Conservation (phyloP, 2,797 vertebrate species). For the Mormyrus hasselquistii region DNA sequence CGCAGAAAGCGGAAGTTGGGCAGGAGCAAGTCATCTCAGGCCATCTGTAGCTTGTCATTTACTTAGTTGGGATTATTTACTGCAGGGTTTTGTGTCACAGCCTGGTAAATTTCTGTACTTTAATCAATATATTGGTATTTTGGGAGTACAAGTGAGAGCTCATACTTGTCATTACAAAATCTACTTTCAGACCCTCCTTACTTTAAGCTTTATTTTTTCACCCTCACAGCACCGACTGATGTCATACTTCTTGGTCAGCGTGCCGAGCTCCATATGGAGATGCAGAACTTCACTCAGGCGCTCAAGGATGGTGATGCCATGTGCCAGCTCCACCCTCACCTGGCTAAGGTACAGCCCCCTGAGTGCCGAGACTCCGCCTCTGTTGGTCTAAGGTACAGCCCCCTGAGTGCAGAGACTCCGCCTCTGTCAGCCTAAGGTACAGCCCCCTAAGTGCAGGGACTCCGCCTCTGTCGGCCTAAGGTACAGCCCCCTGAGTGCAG, state of each 20-base stretch:
- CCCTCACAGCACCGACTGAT: slow-evolving; percentile 54
- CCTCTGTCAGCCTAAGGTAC: background rate
- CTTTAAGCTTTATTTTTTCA: background rate
- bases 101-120: background rate
- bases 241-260: slow-evolving; percentile 59
- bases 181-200: background rate
- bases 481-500: background rate
- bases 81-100: background rate
- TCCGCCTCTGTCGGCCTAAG: background rate
- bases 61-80: background rate
- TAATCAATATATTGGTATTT: background rate
- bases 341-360: slow-evolving; percentile 65
- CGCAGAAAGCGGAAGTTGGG: background rate
- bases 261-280: slow-evolving; percentile 68
- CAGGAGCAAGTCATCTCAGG: background rate
- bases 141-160: background rate
- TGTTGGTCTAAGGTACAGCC: background rate
- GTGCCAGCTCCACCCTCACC: slow-evolving; percentile 68
- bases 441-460: background rate
- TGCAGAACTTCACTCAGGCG: slow-evolving; percentile 76
- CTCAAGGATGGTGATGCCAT: slow-evolving; percentile 64
- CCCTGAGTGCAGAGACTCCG: background rate
- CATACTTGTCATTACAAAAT: background rate
- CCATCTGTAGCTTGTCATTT: background rate
- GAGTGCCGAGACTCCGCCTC: background rate